Percentiles rank a stretch among this genome's conserved stretches.
Evolutionary conservation across 2,113 vertebrate genomes (phyloP).

Genomic region (Nannobrachium achirus): DNA sequence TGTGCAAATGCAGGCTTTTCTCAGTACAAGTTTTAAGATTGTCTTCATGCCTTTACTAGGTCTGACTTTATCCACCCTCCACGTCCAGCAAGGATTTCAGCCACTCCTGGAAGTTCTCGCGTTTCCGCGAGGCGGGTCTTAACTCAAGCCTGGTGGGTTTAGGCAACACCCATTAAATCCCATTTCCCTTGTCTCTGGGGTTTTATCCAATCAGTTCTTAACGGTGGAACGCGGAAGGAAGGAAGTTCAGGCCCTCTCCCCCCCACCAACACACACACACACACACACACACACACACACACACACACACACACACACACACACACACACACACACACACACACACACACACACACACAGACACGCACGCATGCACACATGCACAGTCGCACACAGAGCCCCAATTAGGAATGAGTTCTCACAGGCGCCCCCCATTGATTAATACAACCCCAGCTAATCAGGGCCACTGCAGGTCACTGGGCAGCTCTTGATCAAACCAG

Average conservation of each 20-base stretch:
- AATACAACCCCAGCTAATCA: conserved; percentile 23
- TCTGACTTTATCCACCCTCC: too few relatives aligned
- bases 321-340: neutral
- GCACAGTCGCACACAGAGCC: neutral
- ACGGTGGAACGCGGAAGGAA: neutral
- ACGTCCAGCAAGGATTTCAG: too few relatives aligned
- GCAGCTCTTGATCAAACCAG: neutral
- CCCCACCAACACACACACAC: conserved; percentile 11
- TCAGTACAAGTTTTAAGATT: too few relatives aligned
- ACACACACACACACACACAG: too few relatives aligned
- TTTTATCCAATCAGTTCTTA: conserved; percentile 8
- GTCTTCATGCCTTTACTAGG: too few relatives aligned
- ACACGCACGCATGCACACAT: neutral
- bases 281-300: neutral
- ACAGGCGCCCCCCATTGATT: conserved; percentile 11
- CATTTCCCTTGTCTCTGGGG: neutral
- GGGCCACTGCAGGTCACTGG: conserved; percentile 34
- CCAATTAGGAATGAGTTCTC: conserved; percentile 31
- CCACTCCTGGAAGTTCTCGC: too few relatives aligned
- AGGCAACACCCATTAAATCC: conserved; percentile 1
- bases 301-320: too few relatives aligned
- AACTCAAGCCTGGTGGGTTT: too few relatives aligned
- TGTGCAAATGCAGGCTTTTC: too few relatives aligned
- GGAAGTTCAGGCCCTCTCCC: neutral
- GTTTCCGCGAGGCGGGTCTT: too few relatives aligned